These are phyloP conservation scores for Dryas iulia DNA, from an alignment of 1,140 invertebrate genomes.

Conservation along the genomic window DNA sequence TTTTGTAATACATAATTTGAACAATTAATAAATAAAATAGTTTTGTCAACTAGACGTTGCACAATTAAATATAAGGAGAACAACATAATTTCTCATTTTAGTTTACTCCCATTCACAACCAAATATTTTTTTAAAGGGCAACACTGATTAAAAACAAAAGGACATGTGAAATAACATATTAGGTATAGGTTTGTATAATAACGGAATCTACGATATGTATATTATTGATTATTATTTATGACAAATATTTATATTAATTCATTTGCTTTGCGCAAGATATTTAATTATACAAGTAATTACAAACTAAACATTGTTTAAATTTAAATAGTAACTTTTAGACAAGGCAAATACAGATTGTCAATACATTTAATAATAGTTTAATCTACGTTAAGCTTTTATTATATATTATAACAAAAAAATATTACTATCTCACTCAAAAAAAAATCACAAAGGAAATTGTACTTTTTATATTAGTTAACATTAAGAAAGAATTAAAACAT, in stretches of 20 bases:
- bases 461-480: not conserved
- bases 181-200: too few relatives aligned
- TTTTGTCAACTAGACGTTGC: not conserved
- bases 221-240: not conserved
- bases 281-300: not conserved
- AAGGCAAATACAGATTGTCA: not conserved
- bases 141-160: not conserved
- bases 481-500: not conserved
- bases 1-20: too few relatives aligned
- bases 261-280: not conserved
- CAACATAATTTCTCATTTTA: too few relatives aligned
- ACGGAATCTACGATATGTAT: too few relatives aligned
- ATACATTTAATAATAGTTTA: not conserved
- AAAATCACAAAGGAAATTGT: not conserved
- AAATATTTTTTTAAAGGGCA: not conserved
- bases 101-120: not conserved
- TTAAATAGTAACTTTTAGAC: not conserved
- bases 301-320: constrained; percentile 1
- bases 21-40: too few relatives aligned
- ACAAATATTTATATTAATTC: not conserved
- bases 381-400: not conserved
- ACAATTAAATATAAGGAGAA: not conserved
- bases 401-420: not conserved
- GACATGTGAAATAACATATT: too few relatives aligned
- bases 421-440: constrained; percentile 1